These are phyloP conservation scores for Hylaeus volcanicus DNA, from an alignment of 1,140 invertebrate species.

Conservation along the genomic window DNA sequence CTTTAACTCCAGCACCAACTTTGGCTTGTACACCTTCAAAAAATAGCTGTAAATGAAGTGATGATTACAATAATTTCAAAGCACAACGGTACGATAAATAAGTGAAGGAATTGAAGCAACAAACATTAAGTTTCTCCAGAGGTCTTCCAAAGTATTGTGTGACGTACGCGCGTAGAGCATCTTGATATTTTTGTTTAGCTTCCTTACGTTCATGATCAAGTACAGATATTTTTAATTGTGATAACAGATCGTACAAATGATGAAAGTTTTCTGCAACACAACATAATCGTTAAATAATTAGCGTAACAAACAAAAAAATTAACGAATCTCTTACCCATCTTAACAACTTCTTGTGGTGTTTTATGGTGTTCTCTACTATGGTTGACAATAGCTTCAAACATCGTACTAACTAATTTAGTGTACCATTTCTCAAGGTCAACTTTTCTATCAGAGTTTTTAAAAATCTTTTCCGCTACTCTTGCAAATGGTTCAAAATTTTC, in stretches of 20 bases:
- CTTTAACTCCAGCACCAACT: conserved; percentile 95
- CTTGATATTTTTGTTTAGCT: conserved; percentile 94
- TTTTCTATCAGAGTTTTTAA: conserved; percentile 92
- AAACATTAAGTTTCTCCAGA: conserved; percentile 96
- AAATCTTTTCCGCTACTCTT: conserved; percentile 91
- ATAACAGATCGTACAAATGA: conserved; percentile 93
- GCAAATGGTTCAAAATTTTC: conserved; percentile 95
- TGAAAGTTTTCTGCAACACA: conserved; percentile 94
- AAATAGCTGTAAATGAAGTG: conserved; percentile 86
- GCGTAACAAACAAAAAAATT: background rate
- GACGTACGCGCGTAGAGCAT: conserved; percentile 95
- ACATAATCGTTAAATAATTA: conserved; percentile 17
- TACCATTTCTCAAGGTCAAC: conserved; percentile 99
- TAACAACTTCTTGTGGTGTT: conserved; percentile 96
- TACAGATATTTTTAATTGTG: conserved; percentile 94
- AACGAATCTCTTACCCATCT: conserved; percentile 86
- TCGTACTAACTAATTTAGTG: conserved; percentile 89
- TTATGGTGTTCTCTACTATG: conserved; percentile 94
- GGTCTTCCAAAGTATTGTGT: conserved; percentile 97
- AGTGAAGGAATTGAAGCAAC: conserved; percentile 59
- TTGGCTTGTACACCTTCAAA: conserved; percentile 97
- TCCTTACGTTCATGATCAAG: conserved; percentile 94
- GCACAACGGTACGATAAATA: conserved; percentile 17
- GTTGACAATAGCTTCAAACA: conserved; percentile 91
- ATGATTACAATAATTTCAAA: conserved; percentile 5